Base-by-base conservation (phyloP, 2,888 invertebrate species). In the Atrina japonica region DNA sequence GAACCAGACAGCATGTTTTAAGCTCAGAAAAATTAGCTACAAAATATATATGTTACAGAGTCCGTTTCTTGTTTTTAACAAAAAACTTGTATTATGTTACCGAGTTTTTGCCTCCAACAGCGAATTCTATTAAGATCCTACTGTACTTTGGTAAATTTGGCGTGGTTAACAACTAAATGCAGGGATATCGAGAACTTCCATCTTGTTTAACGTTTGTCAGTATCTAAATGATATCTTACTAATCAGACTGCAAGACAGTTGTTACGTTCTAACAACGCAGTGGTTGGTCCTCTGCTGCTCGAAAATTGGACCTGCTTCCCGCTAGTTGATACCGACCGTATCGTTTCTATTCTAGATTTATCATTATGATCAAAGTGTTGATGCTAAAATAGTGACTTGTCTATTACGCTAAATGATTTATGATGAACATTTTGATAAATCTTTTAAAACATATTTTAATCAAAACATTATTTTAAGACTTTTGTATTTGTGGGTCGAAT, bases 191-290 rank as follows among this genome's bases (percentile, higher is more conserved):
- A 47, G 43, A 21, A 21, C 35, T 60, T 53, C 47, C 53, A 70
- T 70, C 70, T 70, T 70, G 70, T 70, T 55, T 47, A 40, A 49
- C 49, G 66, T 66, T 65, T 70, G 66, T 70, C 70, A 61, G 55
- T 53, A 50, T 40, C 55, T 60, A 56, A 47, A 60, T 55, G 61
- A 66, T 66, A 66, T 61, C 55, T 60, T 66, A 70, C 66, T 61
- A 70, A 70, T 61, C 55, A 65, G 52, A 43, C 18, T 23, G 41
- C 47, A 47, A 55, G 60, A 41, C 60, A 70, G 70, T 70, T 70
- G 70, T 70, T 59, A 40, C 49, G 55, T 66, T 66, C 56, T 49
- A 40, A 45, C 41, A 35, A 25, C 60, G n/a, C 70, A 61, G 70
- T 66, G 45, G 61, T 55, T 25, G 47, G 30, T 55, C 61, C 29